Conservation (phyloP, 2,888 invertebrate species). For the Lasioglossum vierecki region DNA sequence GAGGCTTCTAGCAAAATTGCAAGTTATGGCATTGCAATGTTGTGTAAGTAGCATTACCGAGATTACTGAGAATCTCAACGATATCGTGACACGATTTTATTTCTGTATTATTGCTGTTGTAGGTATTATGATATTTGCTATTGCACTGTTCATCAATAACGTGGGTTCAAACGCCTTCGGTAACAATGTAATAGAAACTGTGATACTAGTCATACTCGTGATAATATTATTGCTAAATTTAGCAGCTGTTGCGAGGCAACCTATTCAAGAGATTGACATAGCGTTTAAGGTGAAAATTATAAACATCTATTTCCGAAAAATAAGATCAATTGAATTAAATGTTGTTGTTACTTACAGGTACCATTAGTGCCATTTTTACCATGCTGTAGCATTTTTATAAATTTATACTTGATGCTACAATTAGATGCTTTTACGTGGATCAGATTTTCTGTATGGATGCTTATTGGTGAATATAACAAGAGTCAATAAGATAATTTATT, state of each 20-base stretch:
- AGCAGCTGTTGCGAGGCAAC: slow-evolving; percentile 89
- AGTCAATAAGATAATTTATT: slow-evolving; percentile 2
- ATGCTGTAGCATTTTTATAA: slow-evolving; percentile 92
- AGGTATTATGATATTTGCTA: slow-evolving; percentile 86
- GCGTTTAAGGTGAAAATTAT: slow-evolving; percentile 88
- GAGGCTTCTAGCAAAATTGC: slow-evolving; percentile 88
- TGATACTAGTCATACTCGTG: slow-evolving; percentile 68
- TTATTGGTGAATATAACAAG: slow-evolving; percentile 86
- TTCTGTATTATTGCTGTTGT: slow-evolving; percentile 65
- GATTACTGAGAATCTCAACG: neutral
- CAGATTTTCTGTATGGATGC: slow-evolving; percentile 93
- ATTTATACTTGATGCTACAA: slow-evolving; percentile 96
- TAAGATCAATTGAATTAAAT: neutral
- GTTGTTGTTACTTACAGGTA: slow-evolving; percentile 85
- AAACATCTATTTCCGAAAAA: neutral
- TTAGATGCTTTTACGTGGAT: slow-evolving; percentile 94
- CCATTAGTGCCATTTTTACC: slow-evolving; percentile 94
- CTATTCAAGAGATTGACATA: slow-evolving; percentile 86
- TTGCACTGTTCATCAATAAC: slow-evolving; percentile 85
- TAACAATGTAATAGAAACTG: slow-evolving; percentile 78
- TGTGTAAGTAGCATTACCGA: slow-evolving; percentile 83
- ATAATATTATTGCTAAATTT: slow-evolving; percentile 85
- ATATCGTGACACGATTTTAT: neutral
- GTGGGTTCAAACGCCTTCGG: slow-evolving; percentile 73
- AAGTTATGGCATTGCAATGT: slow-evolving; percentile 86